phyloP scores from a whole-genome alignment of 2,888 invertebrate species.

The Acleris literana region DNA sequence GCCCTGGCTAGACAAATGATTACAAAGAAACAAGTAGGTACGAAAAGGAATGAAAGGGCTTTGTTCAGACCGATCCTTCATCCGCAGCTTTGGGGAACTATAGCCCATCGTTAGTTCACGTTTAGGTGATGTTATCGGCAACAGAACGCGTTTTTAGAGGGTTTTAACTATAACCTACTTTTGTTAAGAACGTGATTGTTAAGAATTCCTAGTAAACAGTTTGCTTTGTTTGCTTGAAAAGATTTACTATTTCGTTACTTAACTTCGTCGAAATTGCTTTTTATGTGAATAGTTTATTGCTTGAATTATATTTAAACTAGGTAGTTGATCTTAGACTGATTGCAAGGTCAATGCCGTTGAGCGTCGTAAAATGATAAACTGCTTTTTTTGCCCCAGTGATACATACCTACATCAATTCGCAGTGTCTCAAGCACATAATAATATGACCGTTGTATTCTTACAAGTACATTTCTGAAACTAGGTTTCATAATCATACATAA shows the following conservation, averaged over 20 bases:
- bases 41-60: constrained; percentile 16
- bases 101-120: constrained; percentile 14
- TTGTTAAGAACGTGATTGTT: constrained; percentile 2
- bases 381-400: background rate
- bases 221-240: background rate
- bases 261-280: background rate
- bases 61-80: constrained; percentile 18
- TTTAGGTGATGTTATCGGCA: constrained; percentile 7
- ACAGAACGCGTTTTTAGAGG: constrained; percentile 6
- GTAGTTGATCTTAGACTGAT: constrained; percentile 15
- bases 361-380: constrained; percentile 3
- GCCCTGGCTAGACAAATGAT: background rate
- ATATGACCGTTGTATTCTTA: too few relatives aligned
- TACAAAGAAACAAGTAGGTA: constrained; percentile 17
- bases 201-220: background rate
- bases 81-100: constrained; percentile 11
- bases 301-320: background rate
- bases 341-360: constrained; percentile 21
- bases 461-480: too few relatives aligned
- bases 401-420: too few relatives aligned
- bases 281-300: background rate
- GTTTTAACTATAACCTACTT: too few relatives aligned
- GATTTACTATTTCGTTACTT: too few relatives aligned
- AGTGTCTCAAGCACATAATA: too few relatives aligned
- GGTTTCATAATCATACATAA: too few relatives aligned